Percentiles rank a stretch among this genome's conserved stretches.
Evolutionary conservation across 2,888 invertebrate species (phyloP).

Genomic region (Lobophora halterata): DNA sequence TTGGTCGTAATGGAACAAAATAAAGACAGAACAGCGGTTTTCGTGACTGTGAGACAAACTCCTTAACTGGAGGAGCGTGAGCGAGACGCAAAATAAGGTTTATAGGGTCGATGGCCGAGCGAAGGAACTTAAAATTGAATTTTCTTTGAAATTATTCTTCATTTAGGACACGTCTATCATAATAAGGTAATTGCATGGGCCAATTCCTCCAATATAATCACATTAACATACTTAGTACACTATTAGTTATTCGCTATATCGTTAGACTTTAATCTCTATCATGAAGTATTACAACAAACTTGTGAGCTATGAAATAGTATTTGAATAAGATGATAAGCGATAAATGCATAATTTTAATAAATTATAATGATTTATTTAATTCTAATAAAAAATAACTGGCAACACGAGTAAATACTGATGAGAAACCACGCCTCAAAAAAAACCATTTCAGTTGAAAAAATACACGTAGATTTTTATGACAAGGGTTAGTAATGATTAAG

Average conservation of each 20-base stretch:
- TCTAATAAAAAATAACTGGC: no score
- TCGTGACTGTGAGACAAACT: constrained; percentile 74
- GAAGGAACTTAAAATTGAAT: constrained; percentile 74
- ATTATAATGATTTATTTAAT: no score
- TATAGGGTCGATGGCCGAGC: constrained; percentile 78
- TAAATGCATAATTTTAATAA: no score
- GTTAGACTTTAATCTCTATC: no score
- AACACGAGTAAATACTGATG: no score
- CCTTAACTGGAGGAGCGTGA: constrained; percentile 49
- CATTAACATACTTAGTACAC: constrained; percentile 27
- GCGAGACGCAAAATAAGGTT: constrained; percentile 62
- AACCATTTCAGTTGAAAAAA: no score
- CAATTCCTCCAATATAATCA: constrained; percentile 32
- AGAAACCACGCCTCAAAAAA: no score
- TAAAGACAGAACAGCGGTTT: constrained; percentile 79
- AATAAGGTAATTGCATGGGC: constrained; percentile 37
- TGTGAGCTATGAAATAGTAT: no score
- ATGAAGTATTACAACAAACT: no score
- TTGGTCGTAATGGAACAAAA: constrained; percentile 78
- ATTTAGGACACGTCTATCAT: constrained; percentile 63
- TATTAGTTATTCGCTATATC: no score
- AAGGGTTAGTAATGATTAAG: background rate
- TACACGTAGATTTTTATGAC: no score
- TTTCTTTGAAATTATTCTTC: constrained; percentile 66
- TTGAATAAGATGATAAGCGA: no score